Percentiles rank a stretch among this genome's conserved stretches.
These are phyloP conservation scores for Muscina levida DNA, from an alignment of 2,888 invertebrate genomes.

Conservation along the genomic window DNA sequence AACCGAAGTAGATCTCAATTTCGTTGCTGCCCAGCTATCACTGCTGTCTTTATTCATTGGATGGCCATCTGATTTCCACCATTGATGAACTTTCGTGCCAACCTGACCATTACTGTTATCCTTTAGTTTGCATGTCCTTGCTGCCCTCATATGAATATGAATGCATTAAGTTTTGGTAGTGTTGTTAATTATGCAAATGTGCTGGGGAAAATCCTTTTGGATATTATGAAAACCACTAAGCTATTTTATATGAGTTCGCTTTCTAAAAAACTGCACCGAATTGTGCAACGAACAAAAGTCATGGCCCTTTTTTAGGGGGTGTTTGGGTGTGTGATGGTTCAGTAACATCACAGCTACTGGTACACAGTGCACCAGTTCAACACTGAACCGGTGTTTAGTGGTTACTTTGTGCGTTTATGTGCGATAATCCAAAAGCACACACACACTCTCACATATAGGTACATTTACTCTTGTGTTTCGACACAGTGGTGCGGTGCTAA, in stretches of 20 bases:
- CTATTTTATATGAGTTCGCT: conserved; percentile 40
- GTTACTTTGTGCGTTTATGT: conserved; percentile 60
- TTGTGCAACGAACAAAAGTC: conserved; percentile 19
- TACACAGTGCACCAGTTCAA: conserved; percentile 1
- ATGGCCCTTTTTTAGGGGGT: conserved; percentile 4
- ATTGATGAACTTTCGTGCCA: neutral
- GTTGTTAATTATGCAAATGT: conserved; percentile 59
- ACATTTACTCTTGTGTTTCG: neutral
- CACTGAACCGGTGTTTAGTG: conserved; percentile 42
- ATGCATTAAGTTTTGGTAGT: too few species aligned
- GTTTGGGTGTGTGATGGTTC: neutral
- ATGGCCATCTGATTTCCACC: neutral
- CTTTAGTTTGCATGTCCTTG: neutral
- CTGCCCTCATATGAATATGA: conserved; percentile 1
- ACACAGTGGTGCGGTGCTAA: neutral
- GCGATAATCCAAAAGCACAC: conserved; percentile 46
- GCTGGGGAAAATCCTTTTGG: conserved; percentile 45
- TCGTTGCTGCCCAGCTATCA: too few species aligned
- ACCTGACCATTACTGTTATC: neutral
- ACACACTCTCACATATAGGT: neutral
- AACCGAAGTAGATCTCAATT: too few species aligned
- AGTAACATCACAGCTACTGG: neutral
- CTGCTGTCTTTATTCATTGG: too few species aligned
- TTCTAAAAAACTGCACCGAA: conserved; percentile 12
- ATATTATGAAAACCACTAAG: conserved; percentile 55